These are phyloP conservation scores for Enteromius thamalakanensis DNA, from an alignment of 2,797 vertebrate genomes.

Conservation along the genomic window DNA sequence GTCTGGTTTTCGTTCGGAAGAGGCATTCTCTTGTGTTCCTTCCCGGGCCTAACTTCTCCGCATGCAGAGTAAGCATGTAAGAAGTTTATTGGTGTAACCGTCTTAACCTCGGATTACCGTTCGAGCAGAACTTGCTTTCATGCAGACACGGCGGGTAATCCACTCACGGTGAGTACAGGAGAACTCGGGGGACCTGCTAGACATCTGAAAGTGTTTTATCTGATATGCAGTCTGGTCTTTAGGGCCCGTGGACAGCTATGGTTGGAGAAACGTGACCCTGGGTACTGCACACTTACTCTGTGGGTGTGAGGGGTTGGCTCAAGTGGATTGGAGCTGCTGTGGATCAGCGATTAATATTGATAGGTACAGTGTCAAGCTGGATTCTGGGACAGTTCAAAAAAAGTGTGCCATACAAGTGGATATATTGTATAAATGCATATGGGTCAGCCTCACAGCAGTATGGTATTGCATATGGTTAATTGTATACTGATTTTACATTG, in stretches of 20 bases:
- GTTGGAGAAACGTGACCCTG: conserved; percentile 22
- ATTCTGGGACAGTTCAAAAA: conserved; percentile 32
- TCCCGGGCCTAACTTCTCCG: not conserved
- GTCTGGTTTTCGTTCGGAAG: conserved; percentile 27
- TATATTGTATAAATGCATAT: conserved; percentile 2
- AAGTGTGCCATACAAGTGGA: not conserved
- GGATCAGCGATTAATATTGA: conserved; percentile 42
- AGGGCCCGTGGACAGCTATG: not conserved
- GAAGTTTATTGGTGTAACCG: conserved; percentile 40
- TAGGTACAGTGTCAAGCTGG: conserved; percentile 13
- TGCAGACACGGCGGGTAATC: conserved; percentile 44
- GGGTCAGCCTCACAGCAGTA: not conserved
- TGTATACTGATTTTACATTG: not conserved
- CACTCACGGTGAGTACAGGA: conserved; percentile 34
- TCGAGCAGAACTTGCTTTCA: conserved; percentile 51
- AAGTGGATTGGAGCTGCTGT: conserved; percentile 1
- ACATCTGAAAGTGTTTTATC: conserved; percentile 49
- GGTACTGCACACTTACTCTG: not conserved
- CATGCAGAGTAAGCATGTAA: conserved; percentile 39
- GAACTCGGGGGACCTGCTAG: conserved; percentile 26
- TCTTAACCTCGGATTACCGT: conserved; percentile 55
- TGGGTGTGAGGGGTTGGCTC: not conserved
- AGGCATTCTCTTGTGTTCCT: conserved; percentile 25
- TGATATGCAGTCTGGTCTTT: conserved; percentile 31
- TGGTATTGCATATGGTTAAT: not conserved